Conservation (phyloP, 1,140 invertebrate genomes). For the Lepidotrigona ventralis region DNA sequence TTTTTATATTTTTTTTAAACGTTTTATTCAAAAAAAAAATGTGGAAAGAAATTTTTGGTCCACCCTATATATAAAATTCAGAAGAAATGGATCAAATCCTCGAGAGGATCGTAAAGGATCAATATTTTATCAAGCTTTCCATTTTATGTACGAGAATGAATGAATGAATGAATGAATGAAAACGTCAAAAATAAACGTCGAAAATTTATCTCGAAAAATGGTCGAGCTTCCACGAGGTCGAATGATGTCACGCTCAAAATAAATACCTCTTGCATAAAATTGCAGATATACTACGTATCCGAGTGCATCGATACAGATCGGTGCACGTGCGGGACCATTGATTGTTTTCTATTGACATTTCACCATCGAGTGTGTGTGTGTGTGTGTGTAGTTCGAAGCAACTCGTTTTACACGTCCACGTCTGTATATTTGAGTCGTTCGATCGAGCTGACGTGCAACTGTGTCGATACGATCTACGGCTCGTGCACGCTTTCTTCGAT, state of each 20-base stretch:
- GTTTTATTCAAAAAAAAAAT: too few species aligned
- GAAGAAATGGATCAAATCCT: not conserved
- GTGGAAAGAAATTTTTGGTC: too few species aligned
- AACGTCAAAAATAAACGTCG: too few species aligned
- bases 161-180: not conserved
- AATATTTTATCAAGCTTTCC: not conserved
- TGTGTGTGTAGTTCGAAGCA: not conserved
- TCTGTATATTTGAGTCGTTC: not conserved
- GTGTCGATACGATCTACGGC: not conserved
- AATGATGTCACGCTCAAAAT: not conserved
- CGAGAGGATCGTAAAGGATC: not conserved
- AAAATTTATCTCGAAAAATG: not conserved
- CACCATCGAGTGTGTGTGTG: not conserved
- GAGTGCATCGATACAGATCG: constrained; percentile 5
- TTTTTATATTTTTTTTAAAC: too few species aligned
- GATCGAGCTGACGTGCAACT: not conserved
- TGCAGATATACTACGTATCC: not conserved
- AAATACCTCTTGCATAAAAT: not conserved
- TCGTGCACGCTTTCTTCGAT: not conserved
- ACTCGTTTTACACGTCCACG: constrained; percentile 6
- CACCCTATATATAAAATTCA: too few species aligned
- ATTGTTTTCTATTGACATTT: constrained; percentile 19
- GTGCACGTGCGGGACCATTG: constrained; percentile 6
- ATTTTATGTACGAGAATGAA: not conserved
- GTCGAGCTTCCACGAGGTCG: not conserved